Conservation (phyloP, 2,113 vertebrate genomes). For the Progne subis region DNA sequence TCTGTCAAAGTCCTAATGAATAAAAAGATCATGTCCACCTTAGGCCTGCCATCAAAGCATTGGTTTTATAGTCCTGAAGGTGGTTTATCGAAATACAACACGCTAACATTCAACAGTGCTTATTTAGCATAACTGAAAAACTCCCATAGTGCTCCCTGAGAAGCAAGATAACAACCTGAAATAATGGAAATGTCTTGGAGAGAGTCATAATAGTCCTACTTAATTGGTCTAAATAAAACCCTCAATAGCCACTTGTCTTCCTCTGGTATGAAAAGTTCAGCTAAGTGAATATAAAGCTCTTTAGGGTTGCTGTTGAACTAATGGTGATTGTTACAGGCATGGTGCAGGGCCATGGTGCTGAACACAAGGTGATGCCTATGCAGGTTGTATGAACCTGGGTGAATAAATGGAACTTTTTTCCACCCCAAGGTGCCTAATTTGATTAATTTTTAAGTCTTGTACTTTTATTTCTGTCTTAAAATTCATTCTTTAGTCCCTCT, state of each 20-base stretch:
- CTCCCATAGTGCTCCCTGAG: not conserved
- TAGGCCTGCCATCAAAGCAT: not conserved
- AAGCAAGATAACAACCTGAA: not conserved
- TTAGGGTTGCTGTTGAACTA: not conserved
- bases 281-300: not conserved
- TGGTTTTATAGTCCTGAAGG: not conserved
- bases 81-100: not conserved
- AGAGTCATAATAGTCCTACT: not conserved
- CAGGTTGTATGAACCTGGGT: not conserved
- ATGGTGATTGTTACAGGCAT: not conserved
- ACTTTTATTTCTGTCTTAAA: not conserved
- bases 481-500: not conserved
- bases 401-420: not conserved
- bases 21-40: not conserved
- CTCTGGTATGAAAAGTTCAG: not conserved
- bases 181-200: not conserved
- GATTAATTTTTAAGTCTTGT: not conserved
- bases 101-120: not conserved
- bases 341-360: not conserved
- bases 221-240: not conserved
- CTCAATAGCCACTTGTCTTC: not conserved
- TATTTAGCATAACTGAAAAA: not conserved
- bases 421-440: not conserved
- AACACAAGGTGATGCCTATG: fast-evolving
- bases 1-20: not conserved